Base-by-base conservation (phyloP, 2,113 vertebrate species). In the Capra hircus region DNA sequence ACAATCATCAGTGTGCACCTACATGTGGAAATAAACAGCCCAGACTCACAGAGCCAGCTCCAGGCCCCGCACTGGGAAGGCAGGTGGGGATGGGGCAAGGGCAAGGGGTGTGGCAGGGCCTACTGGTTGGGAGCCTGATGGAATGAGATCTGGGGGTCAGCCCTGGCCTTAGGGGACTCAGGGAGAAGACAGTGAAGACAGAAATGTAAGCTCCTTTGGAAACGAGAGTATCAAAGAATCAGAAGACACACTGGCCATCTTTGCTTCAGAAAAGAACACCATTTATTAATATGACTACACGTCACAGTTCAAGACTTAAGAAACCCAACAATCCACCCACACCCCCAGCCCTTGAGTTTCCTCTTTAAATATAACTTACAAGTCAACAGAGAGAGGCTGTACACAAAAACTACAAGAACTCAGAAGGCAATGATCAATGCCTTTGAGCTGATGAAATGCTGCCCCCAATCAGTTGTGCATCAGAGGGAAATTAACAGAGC, bases 401-500 rank as follows among this genome's bases (percentile, higher is more conserved):
- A 27, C 23, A 27, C 19, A 82, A 36, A 36, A 81, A 33, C 78
- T 57, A 84, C 82, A 40, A 27, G 82, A 27, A 36, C 25, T 78
- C 43, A 40, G 43, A 62, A 43, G 4, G 55, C 43, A 21, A 17
- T 0, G 5, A 30, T 28, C 25, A 36, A 28, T 0, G 6, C 16
- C 13, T 45, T 13, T 6, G 11, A 14, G 82, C 33, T 28, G 30
- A 30, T 13, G 4, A 57, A 36, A 57, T 1, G 5, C 53, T 21
- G 53, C 83, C 50, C 52, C 33, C 27, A 14, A 10, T 27, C 8
- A 15, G 27, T 0, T 1, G 0, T 1, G n/a, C 4, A 2, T 40
- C 27, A 36, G 40, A 36, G 45, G 57, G 5, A 62, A n/a, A 4
- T 17, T 6, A 21, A 59, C 2, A 45, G 36, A 80, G 19, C n/a